Conservation (phyloP, 2,888 invertebrate species). For the Nematopogon swammerdamellus region DNA sequence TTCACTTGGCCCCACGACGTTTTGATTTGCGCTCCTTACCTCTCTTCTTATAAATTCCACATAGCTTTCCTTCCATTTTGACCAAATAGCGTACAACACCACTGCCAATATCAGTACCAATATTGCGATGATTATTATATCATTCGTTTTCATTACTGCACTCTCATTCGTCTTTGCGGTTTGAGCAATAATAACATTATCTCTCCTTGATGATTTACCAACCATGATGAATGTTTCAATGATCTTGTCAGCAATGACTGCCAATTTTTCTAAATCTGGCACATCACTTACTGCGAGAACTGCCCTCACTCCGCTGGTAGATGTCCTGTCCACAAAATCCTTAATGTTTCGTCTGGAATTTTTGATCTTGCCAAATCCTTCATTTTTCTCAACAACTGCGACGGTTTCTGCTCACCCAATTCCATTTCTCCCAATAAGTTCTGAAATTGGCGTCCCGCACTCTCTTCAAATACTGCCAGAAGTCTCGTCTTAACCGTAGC, state of each 20-base stretch:
- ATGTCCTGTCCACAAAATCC: slow-evolving; percentile 2
- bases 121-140: no score
- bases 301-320: slow-evolving; percentile 2
- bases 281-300: slow-evolving; percentile 4
- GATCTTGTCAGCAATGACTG: slow-evolving; percentile 3
- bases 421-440: not conserved
- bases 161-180: no score
- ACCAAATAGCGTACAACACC: no score
- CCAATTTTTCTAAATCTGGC: slow-evolving; percentile 1
- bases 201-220: no score
- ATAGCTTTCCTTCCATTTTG: no score
- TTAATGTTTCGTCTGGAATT: slow-evolving; percentile 11
- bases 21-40: no score
- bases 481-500: slow-evolving; percentile 6
- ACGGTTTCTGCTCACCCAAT: not conserved
- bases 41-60: no score
- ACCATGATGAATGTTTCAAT: slow-evolving; percentile 1
- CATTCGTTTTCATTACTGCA: no score
- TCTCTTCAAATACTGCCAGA: slow-evolving; percentile 1
- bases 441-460: not conserved
- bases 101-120: no score
- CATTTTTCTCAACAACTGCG: slow-evolving; percentile 6
- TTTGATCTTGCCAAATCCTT: slow-evolving; percentile 9
- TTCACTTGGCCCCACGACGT: no score
- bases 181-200: no score